Base-by-base conservation (phyloP, 2,113 vertebrate genomes). In the Ochotona curzoniae region DNA sequence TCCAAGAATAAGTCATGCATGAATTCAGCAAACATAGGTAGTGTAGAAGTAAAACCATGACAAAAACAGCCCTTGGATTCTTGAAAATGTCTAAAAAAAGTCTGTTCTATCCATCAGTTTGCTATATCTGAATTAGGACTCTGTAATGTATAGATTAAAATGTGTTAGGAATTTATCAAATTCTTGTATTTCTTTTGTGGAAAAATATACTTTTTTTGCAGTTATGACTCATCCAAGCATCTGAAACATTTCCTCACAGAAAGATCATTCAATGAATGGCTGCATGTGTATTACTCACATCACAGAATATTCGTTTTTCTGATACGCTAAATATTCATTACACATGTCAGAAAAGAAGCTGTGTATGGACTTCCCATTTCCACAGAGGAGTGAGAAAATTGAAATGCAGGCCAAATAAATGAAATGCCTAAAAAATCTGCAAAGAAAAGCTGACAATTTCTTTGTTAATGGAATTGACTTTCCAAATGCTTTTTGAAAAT, bases 401-500 rank as follows among this genome's bases (percentile, higher is more conserved):
- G 75, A 91, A 93, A 83, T 83, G 8, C 28, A 49, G 21, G 4
- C 1, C 81, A 84, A 2, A 74, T 26, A 32, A 76, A 73, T 25
- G 14, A 89, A 86, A 32, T 64, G 23, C 11, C 17, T 38, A 84
- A n/a, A 86, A 93, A 90, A 81, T 17, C 5, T 10, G 18, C 49
- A 63, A 93, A 51, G 57, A 35, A 84, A 84, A 82, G 25, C 18
- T 66, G 70, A n/a, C 30, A 15, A 4, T 2, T 49, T 30, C 7
- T 93, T 88, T 63, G 47, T 91, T 93, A 71, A 51, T 67, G 76
- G 26, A 93, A 86, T 69, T 47, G 20, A 60, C 7, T 74, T 8
- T 14, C 5, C 1, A 0, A 54, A 83, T 79, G 51, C 18, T 71
- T 26, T 57, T 75, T 18, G 5, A 11, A 47, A 94, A 82, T 13